Base-by-base conservation (phyloP, 1,140 invertebrate genomes). In the Drosophila arizonae region DNA sequence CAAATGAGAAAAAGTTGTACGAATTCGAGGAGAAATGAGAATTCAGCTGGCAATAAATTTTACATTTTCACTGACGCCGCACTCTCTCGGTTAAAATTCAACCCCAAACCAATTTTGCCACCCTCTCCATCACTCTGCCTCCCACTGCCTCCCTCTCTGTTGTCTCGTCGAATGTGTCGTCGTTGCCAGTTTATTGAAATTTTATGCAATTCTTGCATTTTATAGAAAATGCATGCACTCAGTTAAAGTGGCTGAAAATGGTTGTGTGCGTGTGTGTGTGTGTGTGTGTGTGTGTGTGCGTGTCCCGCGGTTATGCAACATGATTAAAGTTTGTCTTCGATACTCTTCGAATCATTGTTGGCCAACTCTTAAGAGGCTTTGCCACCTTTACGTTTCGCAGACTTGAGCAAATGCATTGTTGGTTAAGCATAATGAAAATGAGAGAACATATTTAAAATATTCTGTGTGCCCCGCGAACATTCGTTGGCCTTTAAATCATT, bases 201-300 rank as follows among this genome's bases (percentile, higher is more conserved):
- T 72, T 71, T 71, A 67, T 72, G 69, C 69, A 66, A 54, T 72
- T 72, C 62, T 58, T 50, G 62, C 69, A 67, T 57, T 65, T 58
- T 65, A 58, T 66, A 60, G 26, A 48, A 63, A 63, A 26, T 62
- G 51, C 58, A 54, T 52, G 28, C 15, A 58, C 45, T 30, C n/a
- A 43, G 56, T 28, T 45, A 45, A 45, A n/a, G 39, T 45, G 55
- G 39, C 13, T 39, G 36, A 28, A n/a, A n/a, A n/a, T n/a, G n/a
- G n/a, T n/a, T 17, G 17, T 17, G 26, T 28, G 26, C 2, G 26
- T 28, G 5, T 28, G 26, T 28, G 3, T 3, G 26, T 28, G 3
- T 28, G 26, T 28, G 28, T 30, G 28, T 30, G 28, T 30, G 28
- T 30, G 36, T 13, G 36, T 39, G 36, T 39, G 36, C 5, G 43